phyloP scores from a whole-genome alignment of 2,797 vertebrate genomes.

The Pipistrellus pipistrellus region DNA sequence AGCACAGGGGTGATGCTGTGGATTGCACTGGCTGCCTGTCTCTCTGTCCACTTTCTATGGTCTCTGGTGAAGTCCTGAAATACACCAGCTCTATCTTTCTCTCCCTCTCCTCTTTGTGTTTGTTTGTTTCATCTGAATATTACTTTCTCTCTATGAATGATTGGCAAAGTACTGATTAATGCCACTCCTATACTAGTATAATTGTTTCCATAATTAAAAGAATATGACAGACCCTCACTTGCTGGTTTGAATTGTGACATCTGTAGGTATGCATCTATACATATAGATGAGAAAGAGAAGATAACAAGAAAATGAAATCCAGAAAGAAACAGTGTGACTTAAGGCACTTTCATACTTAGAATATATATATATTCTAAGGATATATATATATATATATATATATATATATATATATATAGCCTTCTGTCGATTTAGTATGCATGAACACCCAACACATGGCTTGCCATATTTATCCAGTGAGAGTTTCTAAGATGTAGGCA shows the following conservation, averaged over 20 bases:
- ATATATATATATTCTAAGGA: slow-evolving; percentile 29
- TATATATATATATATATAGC: neutral
- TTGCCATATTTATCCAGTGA: slow-evolving; percentile 57
- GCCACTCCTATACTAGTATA: neutral
- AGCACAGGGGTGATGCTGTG: neutral
- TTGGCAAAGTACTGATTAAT: neutral
- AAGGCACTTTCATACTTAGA: slow-evolving; percentile 18
- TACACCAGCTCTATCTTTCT: neutral
- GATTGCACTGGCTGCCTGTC: slow-evolving; percentile 18
- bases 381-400: slow-evolving; percentile 21
- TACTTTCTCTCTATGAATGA: neutral
- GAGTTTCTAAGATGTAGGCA: slow-evolving; percentile 28
- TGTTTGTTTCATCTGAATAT: neutral
- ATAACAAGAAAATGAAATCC: slow-evolving; percentile 37
- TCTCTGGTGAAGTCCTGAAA: neutral
- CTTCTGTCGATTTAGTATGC: slow-evolving; percentile 31
- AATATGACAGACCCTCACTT: neutral
- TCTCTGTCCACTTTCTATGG: neutral
- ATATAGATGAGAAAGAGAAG: slow-evolving; percentile 19
- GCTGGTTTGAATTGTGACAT: neutral
- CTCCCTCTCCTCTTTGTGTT: neutral
- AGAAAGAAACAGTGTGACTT: neutral
- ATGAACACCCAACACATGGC: slow-evolving; percentile 36
- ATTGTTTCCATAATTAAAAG: slow-evolving; percentile 14
- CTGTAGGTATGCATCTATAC: neutral